These are phyloP conservation scores for Lamellibrachia luymesi DNA, from an alignment of 1,140 invertebrate genomes.

Conservation along the genomic window DNA sequence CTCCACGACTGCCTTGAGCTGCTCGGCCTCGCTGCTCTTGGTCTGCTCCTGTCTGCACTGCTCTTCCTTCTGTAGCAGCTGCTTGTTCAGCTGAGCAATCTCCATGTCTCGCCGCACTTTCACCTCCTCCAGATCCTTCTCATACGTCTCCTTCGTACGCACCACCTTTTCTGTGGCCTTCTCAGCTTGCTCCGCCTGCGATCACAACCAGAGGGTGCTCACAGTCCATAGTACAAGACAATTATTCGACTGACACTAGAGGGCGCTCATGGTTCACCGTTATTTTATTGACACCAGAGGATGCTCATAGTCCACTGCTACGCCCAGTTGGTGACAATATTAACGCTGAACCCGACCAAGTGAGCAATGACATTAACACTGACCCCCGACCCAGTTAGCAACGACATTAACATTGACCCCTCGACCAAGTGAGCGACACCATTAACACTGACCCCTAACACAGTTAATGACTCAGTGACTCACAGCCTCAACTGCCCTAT, in stretches of 20 bases:
- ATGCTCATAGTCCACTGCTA: too few relatives aligned
- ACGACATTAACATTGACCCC: too few relatives aligned
- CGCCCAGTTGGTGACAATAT: too few relatives aligned
- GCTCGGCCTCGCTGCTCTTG: constrained; percentile 2
- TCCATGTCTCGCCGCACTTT: constrained; percentile 49
- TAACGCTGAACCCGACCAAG: too few relatives aligned
- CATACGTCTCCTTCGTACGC: constrained; percentile 25
- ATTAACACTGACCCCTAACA: neutral
- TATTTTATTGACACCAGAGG: too few relatives aligned
- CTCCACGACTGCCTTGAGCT: constrained; percentile 13
- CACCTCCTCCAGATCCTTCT: constrained; percentile 43
- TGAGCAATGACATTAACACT: neutral
- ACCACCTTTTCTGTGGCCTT: constrained; percentile 33
- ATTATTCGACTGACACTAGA: neutral
- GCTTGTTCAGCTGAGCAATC: constrained; percentile 43
- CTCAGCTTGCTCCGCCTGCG: constrained; percentile 44
- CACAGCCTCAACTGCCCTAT: neutral
- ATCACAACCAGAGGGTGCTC: constrained; percentile 16
- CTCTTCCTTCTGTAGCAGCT: constrained; percentile 37
- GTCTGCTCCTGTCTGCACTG: constrained; percentile 38
- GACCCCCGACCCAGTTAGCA: neutral
- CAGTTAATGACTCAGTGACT: neutral
- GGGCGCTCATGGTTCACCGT: neutral
- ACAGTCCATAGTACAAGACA: constrained; percentile 7
- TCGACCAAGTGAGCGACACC: too few relatives aligned